phyloP scores from a whole-genome alignment of 2,113 vertebrate genomes.

The Chaetodon auriga region DNA sequence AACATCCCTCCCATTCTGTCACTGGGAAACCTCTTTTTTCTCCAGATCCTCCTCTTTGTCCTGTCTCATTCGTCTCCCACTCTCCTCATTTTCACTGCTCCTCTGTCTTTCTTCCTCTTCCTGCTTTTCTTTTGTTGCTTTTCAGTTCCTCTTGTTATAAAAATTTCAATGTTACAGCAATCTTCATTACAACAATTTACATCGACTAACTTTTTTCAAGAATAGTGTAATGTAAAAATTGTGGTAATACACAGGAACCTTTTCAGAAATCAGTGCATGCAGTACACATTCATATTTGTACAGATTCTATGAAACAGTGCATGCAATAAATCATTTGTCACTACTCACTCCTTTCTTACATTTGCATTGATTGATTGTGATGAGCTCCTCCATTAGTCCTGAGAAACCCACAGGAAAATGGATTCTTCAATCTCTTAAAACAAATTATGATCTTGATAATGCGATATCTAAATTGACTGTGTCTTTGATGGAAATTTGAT shows the following conservation, averaged over 20 bases:
- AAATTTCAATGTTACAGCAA: background rate
- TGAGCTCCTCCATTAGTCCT: slow-evolving; percentile 35
- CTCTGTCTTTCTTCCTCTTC: background rate
- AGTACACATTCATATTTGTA: background rate
- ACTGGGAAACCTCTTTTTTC: slow-evolving; percentile 26
- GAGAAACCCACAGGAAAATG: slow-evolving; percentile 17
- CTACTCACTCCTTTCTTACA: slow-evolving; percentile 4
- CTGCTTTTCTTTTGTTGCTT: background rate
- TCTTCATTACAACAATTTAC: background rate
- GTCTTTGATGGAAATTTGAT: slow-evolving; percentile 42
- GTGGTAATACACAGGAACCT: background rate
- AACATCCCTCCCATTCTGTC: slow-evolving; percentile 57
- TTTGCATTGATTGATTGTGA: slow-evolving; percentile 11
- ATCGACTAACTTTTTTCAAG: background rate
- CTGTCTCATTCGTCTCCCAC: background rate
- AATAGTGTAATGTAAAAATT: background rate
- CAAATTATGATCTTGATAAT: slow-evolving; percentile 45
- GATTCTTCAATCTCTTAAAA: slow-evolving; percentile 49
- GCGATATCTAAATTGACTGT: slow-evolving; percentile 1
- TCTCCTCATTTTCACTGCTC: slow-evolving; percentile 5
- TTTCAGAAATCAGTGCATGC: background rate
- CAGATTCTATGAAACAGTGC: background rate
- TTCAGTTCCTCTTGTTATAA: background rate
- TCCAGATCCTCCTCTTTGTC: slow-evolving; percentile 22
- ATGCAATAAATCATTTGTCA: background rate